Base-by-base conservation (phyloP, 2,888 invertebrate species). In the Patella pellucida region DNA sequence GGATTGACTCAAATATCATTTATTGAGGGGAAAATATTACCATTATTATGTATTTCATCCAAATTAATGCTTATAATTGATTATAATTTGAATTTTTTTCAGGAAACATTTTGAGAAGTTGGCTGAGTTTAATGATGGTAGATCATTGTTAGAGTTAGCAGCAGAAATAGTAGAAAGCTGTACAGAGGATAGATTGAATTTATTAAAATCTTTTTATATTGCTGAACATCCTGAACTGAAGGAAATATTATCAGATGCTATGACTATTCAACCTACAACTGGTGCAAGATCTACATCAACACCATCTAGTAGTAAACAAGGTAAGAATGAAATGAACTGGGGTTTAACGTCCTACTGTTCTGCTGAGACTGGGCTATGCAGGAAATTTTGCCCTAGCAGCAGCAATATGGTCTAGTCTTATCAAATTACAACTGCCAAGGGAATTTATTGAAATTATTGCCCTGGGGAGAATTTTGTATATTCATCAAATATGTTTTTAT, bases 31-130 rank as follows among this genome's bases (percentile, higher is more conserved):
- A 5, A 31, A 31, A 31, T 31, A 31, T 31, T 5, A 31, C 4
- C 2, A 31, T 31, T 4, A 0, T 31, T 31, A 31, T 31, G 31
- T 5, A 31, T 4, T 31, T 31, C 31, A 31, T 31, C 5, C 5
- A 31, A n/a, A n/a, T n/a, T n/a, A 31, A 5, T 31, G 5, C 9
- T 41, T 41, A 41, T 41, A 41, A 41, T 41, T 41, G 41, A 41
- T 41, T 41, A 41, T 41, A 41, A 41, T 41, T 41, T 41, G 41
- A 9, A 41, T 9, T 41, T 9, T 41, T 78, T 74, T 27, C 74
- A 87, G 87, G 62, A 81, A 85, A 56, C 85, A 86, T 16, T 81
- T 87, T 79, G 77, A 81, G 51, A 79, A 82, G 52, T 76, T 88
- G 74, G 74, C 74, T 3, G 73, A 75, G 19, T 73, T 70, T 68